Conservation (phyloP, 2,113 vertebrate species). For the Megaleporinus macrocephalus region DNA sequence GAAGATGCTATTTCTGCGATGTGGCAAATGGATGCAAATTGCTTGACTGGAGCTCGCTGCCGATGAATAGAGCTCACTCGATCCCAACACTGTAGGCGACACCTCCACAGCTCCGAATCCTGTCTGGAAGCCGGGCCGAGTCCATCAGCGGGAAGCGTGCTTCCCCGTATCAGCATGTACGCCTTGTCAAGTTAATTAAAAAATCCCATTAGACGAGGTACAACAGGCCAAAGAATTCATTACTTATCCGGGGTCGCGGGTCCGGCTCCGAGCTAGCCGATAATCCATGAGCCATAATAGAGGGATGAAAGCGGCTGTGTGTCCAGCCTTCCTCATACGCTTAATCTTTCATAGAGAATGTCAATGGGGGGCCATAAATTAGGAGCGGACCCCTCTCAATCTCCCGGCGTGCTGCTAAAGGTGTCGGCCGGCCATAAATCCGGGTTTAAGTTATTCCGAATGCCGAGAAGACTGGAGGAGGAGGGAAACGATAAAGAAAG, state of each 20-base stretch:
- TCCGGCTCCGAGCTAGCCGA: constrained; percentile 19
- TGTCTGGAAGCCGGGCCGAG: neutral
- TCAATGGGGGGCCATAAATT: constrained; percentile 11
- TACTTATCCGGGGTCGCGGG: constrained; percentile 7
- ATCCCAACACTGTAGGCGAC: neutral
- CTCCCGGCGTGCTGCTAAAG: neutral
- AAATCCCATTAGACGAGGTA: constrained; percentile 26
- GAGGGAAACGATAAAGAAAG: constrained; percentile 12
- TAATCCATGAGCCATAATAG: constrained; percentile 29
- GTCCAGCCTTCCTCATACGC: constrained; percentile 22
- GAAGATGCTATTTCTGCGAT: neutral
- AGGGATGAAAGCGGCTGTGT: constrained; percentile 4
- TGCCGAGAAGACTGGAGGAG: neutral
- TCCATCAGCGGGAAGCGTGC: neutral
- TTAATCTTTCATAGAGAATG: constrained; percentile 40
- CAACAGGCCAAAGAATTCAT: constrained; percentile 20
- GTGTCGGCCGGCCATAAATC: constrained; percentile 10
- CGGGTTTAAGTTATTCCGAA: neutral
- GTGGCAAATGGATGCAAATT: constrained; percentile 8
- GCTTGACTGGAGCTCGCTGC: neutral
- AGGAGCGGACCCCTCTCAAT: constrained; percentile 1
- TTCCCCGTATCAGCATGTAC: neutral
- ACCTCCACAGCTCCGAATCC: neutral
- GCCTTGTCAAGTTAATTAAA: constrained; percentile 10
- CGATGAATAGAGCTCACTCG: neutral